Conservation (phyloP, 2,888 invertebrate genomes). For the Cancer borealis region DNA sequence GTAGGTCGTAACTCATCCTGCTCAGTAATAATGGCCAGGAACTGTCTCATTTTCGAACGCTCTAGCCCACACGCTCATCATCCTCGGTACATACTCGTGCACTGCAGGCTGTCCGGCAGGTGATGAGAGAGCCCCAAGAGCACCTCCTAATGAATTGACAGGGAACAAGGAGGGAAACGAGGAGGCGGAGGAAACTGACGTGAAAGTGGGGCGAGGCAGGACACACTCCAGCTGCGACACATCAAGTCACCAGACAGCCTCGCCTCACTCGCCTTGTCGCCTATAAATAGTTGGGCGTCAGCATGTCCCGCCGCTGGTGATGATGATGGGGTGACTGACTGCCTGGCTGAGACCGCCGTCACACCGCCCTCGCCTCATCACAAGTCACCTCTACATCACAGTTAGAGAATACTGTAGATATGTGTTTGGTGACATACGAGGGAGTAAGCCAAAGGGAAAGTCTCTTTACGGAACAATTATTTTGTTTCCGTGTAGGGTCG, state of each 20-base stretch:
- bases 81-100: slow-evolving; percentile 60
- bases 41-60: slow-evolving; percentile 70
- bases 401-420: too few relatives aligned
- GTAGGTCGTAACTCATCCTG: slow-evolving; percentile 63
- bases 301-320: slow-evolving; percentile 2
- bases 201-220: not conserved
- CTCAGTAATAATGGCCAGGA: slow-evolving; percentile 64
- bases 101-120: not conserved
- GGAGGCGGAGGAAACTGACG: not conserved
- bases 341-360: not conserved
- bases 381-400: too few relatives aligned
- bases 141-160: slow-evolving; percentile 44
- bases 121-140: not conserved
- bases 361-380: too few relatives aligned
- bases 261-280: not conserved
- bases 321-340: not conserved
- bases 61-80: slow-evolving; percentile 63
- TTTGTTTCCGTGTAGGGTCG: too few relatives aligned
- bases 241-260: not conserved
- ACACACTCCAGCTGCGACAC: not conserved
- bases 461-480: too few relatives aligned
- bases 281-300: not conserved
- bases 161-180: not conserved
- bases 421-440: too few relatives aligned
- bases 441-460: too few relatives aligned